These are phyloP conservation scores for Crotalus tigris DNA, from an alignment of 2,113 vertebrate species.

Conservation along the genomic window DNA sequence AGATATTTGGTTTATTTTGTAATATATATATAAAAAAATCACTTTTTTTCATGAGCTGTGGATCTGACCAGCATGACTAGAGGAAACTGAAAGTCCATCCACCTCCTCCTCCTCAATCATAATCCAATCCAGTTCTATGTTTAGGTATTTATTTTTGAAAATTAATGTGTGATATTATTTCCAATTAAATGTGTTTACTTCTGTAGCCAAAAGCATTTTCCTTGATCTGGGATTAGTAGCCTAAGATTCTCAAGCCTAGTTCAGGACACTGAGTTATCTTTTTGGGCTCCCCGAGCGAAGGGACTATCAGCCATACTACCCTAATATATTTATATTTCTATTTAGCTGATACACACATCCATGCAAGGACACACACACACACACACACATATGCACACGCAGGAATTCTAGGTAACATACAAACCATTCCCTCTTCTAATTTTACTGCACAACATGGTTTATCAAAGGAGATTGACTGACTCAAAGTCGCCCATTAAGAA, in stretches of 20 bases:
- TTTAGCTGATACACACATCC: not conserved
- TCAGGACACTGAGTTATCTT: not conserved
- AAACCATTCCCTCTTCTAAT: not conserved
- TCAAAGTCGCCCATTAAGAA: not conserved
- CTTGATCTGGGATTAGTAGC: not conserved
- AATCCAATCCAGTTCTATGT: not conserved
- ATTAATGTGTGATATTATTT: not conserved
- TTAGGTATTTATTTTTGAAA: not conserved
- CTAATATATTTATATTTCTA: not conserved
- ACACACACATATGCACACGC: no score
- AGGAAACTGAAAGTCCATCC: not conserved
- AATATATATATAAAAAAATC: not conserved
- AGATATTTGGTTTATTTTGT: not conserved
- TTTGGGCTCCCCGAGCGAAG: not conserved
- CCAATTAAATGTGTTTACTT: not conserved
- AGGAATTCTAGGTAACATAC: not conserved
- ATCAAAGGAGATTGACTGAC: not conserved
- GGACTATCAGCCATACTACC: not conserved
- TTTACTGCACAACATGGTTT: not conserved
- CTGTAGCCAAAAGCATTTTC: not conserved
- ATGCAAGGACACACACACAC: not conserved
- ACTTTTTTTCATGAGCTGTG: constrained; percentile 27
- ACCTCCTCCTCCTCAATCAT: no score
- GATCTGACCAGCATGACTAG: not conserved
- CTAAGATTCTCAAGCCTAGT: not conserved